phyloP scores from a whole-genome alignment of 2,113 vertebrate genomes.

The Tauraco erythrolophus region DNA sequence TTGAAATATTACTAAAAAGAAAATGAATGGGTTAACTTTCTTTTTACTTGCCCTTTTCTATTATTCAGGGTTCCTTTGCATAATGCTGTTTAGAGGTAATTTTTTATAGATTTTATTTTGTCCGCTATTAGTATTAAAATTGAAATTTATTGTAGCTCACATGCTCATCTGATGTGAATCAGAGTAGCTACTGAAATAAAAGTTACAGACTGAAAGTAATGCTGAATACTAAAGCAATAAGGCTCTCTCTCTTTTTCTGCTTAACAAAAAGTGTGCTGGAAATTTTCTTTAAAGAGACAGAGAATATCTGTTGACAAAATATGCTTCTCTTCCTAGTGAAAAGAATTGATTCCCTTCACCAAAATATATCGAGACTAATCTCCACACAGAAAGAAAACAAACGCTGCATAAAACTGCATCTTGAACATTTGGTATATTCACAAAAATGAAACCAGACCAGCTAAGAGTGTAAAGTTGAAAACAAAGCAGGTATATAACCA shows the following conservation, averaged over 20 bases:
- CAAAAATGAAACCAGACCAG: background rate
- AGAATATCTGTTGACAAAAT: background rate
- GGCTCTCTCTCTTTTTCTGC: background rate
- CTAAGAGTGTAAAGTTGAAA: background rate
- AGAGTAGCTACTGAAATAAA: background rate
- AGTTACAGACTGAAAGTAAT: background rate
- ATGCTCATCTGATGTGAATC: background rate
- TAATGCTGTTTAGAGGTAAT: background rate
- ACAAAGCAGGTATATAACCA: background rate
- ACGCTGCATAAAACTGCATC: background rate
- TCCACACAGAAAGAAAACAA: background rate
- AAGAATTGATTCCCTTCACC: background rate
- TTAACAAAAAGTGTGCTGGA: background rate
- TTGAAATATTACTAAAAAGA: background rate
- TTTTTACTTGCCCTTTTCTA: background rate
- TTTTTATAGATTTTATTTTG: background rate
- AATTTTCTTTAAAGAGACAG: background rate
- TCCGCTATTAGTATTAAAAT: background rate
- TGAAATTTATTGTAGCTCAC: background rate
- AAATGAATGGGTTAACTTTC: background rate
- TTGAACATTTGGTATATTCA: background rate
- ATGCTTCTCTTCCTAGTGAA: background rate
- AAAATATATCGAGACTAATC: background rate
- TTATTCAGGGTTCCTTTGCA: background rate
- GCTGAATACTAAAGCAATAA: background rate